Evolutionary conservation across 1,140 invertebrate species (phyloP), one percentile per base, ranked within the genome.

Genomic region (Plutomurus gul): DNA sequence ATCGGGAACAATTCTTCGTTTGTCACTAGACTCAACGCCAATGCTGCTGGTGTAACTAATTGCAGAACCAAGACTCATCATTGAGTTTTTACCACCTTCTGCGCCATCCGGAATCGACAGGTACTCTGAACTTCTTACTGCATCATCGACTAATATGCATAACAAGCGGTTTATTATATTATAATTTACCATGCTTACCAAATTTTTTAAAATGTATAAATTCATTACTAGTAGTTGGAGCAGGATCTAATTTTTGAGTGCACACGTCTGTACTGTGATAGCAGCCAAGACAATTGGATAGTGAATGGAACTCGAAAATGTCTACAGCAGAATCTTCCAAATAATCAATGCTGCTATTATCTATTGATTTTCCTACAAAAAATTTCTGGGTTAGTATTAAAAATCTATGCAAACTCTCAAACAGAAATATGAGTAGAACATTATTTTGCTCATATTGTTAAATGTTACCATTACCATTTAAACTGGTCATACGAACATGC

Each of bases 251-350:
- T 49, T 36, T 56, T 25, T 51, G 47, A 40, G 30, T 22, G 10
- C 75, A 76, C 6, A 27, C 5, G 16, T 73, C 70, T 22, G 65
- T 25, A 10, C 78, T 73, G 10, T 71, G 70, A 13, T 36, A 25
- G 36, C 80, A 81, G 3, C 77, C 80, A 6, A 81, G 13, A 76
- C 80, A 81, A 33, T 22, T 78, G 36, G 20, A 25, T 1, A 70
- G 16, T 3, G 79, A 43, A 47, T 81, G 80, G 40, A 78, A 81
- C 13, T 78, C 73, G 70, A 81, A 81, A 10, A 36, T 18, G 11
- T 78, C 25, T 72, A 11, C n/a, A 7, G 7, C 0, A 13, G 20
- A 1, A 2, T 72, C 70, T 43, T 72, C 40, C 7, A 40, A 36
- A 0, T 36, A 72, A 40, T 72, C 70, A 1, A 39, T 37, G 1